Base-by-base conservation (phyloP, 2,113 vertebrate species). In the Aphelocoma coerulescens region DNA sequence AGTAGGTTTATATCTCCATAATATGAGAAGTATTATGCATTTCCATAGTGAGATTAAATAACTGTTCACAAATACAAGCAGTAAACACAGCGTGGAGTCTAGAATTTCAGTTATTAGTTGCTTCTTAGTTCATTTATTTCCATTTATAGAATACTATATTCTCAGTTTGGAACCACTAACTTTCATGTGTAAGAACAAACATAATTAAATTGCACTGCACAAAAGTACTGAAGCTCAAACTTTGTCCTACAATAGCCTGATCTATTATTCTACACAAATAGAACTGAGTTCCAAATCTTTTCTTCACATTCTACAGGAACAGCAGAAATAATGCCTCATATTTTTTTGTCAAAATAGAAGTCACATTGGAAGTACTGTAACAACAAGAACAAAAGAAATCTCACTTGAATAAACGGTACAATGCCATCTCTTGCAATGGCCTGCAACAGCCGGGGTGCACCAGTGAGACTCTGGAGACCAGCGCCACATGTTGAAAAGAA, bases 401-500 rank as follows among this genome's bases (percentile, higher is more conserved):
- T 82, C 85, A 99, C 99, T 98, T 98, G 98, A 55, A 99, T 96
- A 96, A 99, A 99, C 1, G 99, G 99, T 24, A 99, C 97, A 12
- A 99, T 99, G 92, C 99, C 99, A 8, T 99, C 99, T 10, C 99
- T 98, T 51, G 99, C 99, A 9, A 99, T 99, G 94, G 99, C 99
- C 97, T 99, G 99, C 86, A 99, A 93, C 52, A 99, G 97, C 9
- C 99, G 98, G 1, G 99, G 99, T 2, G 99, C 99, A 9, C 99
- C 99, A 0, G 99, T 99, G 76, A 99, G 98, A 84, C 99, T 99
- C 97, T 99, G 99, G 4, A 99, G 98, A 65, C 99, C 99, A 1
- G 99, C 99, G 10, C 99, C 99, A 10, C 99, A 99, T 20, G 99
- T 99, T 88, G 99, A 99, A 96, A 99, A 99, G 97, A 99, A 99